A percentile compares a stretch with the other conserved stretches of the same genome.
Conservation (phyloP, 2,797 vertebrate genomes). For the Scleropages formosus region DNA sequence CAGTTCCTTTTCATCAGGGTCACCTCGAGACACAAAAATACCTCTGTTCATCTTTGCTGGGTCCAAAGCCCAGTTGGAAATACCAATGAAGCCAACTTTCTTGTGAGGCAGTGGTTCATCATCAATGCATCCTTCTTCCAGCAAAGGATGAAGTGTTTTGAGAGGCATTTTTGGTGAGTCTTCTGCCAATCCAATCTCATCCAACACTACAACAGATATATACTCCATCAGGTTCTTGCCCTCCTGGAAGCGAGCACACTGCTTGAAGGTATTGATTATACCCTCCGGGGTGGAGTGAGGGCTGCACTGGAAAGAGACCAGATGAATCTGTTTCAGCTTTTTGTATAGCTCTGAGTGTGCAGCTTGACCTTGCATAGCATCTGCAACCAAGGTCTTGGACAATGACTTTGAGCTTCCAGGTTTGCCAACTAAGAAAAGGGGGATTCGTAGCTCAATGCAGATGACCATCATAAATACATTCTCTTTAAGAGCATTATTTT, state of each 20-base stretch:
- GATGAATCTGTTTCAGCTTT: constrained; percentile 84
- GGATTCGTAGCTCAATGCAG: constrained; percentile 91
- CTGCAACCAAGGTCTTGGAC: constrained; percentile 91
- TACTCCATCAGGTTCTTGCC: constrained; percentile 88
- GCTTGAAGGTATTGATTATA: constrained; percentile 91
- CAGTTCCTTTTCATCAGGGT: constrained; percentile 80
- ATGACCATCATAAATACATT: constrained; percentile 99
- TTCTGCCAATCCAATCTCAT: constrained; percentile 94
- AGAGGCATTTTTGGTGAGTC: constrained; percentile 96
- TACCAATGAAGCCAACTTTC: constrained; percentile 93
- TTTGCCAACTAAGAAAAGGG: constrained; percentile 94
- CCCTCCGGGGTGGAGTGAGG: constrained; percentile 95
- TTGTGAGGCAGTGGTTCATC: constrained; percentile 86
- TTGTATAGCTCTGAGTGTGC: constrained; percentile 84
- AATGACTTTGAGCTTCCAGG: constrained; percentile 97
- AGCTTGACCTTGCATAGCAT: constrained; percentile 93
- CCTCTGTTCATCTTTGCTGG: constrained; percentile 98
- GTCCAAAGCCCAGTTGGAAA: constrained; percentile 97
- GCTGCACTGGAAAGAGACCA: constrained; percentile 97
- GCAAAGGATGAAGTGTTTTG: constrained; percentile 90
- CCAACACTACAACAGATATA: constrained; percentile 90
- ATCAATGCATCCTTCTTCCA: constrained; percentile 95
- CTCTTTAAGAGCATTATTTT: constrained; percentile 88
- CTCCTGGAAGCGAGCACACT: constrained; percentile 93
- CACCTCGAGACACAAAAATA: constrained; percentile 89